These are phyloP conservation scores for Microctenopoma stevenorrisi DNA, from an alignment of 2,797 vertebrate species.

Conservation along the genomic window DNA sequence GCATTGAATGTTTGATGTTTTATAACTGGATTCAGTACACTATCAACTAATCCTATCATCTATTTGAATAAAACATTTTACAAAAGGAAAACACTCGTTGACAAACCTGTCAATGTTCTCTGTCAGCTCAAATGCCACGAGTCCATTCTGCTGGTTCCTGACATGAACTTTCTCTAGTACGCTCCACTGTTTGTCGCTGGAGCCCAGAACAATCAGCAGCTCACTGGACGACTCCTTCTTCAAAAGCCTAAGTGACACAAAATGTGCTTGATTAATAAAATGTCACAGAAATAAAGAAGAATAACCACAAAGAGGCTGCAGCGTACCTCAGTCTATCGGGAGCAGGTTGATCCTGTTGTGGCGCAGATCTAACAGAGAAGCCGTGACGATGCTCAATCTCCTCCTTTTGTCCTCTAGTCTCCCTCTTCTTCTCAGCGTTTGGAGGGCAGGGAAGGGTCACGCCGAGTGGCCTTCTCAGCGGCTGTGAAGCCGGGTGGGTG, in stretches of 20 bases:
- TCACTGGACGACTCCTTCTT: conserved; percentile 75
- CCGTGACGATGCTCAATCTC: conserved; percentile 49
- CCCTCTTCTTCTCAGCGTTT: conserved; percentile 81
- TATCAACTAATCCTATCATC: no score
- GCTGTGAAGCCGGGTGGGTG: conserved; percentile 83
- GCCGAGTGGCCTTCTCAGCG: conserved; percentile 82
- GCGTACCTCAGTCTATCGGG: conserved; percentile 49
- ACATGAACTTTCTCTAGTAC: conserved; percentile 82
- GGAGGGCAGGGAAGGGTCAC: conserved; percentile 87
- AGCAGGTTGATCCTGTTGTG: conserved; percentile 46
- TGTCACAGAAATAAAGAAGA: no score
- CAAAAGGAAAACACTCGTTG: neutral
- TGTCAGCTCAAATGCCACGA: conserved; percentile 87
- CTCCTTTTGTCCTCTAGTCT: conserved; percentile 25
- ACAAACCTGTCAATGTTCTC: conserved; percentile 87
- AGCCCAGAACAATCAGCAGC: conserved; percentile 83
- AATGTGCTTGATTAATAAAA: neutral
- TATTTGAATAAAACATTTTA: neutral
- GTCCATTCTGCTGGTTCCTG: conserved; percentile 83
- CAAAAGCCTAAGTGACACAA: conserved; percentile 67
- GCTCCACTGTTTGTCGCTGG: conserved; percentile 84
- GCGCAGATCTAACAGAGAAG: conserved; percentile 47
- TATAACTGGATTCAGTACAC: no score
- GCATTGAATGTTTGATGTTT: no score
- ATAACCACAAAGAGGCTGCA: neutral